A percentile compares a stretch with the other conserved stretches of the same genome.
phyloP scores from a whole-genome alignment of 2,113 vertebrate species.

The Phaethon lepturus region DNA sequence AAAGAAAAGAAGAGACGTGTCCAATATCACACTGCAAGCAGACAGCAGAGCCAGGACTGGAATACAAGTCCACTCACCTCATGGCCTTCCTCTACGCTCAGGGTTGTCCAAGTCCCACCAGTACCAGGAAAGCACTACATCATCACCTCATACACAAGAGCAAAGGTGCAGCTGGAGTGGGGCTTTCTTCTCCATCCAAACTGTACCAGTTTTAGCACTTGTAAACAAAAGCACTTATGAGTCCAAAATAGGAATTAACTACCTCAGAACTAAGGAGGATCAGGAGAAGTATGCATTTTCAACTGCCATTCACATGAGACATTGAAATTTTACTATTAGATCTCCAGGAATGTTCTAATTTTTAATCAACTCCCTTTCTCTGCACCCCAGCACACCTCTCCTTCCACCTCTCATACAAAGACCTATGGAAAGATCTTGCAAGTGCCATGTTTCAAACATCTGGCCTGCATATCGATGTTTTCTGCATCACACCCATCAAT shows the following conservation, averaged over 20 bases:
- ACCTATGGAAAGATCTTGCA: not conserved
- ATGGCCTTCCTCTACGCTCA: not conserved
- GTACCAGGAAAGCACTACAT: not conserved
- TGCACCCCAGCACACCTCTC: not conserved
- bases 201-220: not conserved
- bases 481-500: not conserved
- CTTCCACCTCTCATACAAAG: not conserved
- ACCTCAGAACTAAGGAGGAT: not conserved
- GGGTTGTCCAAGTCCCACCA: not conserved
- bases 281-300: not conserved
- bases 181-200: not conserved
- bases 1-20: not conserved
- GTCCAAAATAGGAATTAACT: not conserved
- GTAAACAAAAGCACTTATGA: not conserved
- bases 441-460: not conserved
- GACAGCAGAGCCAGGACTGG: not conserved
- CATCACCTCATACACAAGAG: not conserved
- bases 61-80: not conserved
- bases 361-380: not conserved
- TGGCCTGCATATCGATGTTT: not conserved
- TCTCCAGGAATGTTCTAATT: not conserved
- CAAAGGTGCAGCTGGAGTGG: rapidly evolving
- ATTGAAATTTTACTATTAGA: not conserved
- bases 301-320: not conserved
- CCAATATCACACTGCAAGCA: not conserved